Evolutionary conservation across 2,888 invertebrate genomes (phyloP).

Genomic region (Diplazon laetatorius): DNA sequence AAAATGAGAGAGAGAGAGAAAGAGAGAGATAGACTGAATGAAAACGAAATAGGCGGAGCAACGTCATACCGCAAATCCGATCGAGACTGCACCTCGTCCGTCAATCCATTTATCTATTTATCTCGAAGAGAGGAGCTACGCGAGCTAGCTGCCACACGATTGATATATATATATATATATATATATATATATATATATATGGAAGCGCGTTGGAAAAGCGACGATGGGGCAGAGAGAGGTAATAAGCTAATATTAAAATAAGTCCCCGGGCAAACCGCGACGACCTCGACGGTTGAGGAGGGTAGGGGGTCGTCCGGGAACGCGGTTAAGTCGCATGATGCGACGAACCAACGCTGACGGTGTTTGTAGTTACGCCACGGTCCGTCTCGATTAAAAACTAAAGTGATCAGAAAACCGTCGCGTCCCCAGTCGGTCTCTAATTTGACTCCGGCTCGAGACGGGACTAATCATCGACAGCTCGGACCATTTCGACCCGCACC

Average conservation of each 20-base stretch:
- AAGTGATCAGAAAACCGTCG: slow-evolving; percentile 51
- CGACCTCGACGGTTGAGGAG: slow-evolving; percentile 67
- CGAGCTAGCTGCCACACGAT: slow-evolving; percentile 40
- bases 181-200: no score
- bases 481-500: background rate
- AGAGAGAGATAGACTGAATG: slow-evolving; percentile 31
- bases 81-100: slow-evolving; percentile 76
- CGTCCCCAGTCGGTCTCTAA: slow-evolving; percentile 35
- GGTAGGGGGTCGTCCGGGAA: slow-evolving; percentile 44
- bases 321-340: slow-evolving; percentile 58
- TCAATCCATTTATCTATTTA: slow-evolving; percentile 82
- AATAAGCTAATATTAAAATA: slow-evolving; percentile 82
- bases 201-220: slow-evolving; percentile 9
- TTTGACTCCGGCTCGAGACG: slow-evolving; percentile 33
- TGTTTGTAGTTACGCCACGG: slow-evolving; percentile 19
- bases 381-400: slow-evolving; percentile 59
- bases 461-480: slow-evolving; percentile 34
- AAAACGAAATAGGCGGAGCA: slow-evolving; percentile 64
- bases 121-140: slow-evolving; percentile 71
- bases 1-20: slow-evolving; percentile 27
- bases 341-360: slow-evolving; percentile 44
- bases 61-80: slow-evolving; percentile 76
- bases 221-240: slow-evolving; percentile 54
- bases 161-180: no score
- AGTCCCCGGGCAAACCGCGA: slow-evolving; percentile 74